Evolutionary conservation across 1,140 invertebrate genomes (phyloP).

Genomic region (Rhyacophila brunnea): DNA sequence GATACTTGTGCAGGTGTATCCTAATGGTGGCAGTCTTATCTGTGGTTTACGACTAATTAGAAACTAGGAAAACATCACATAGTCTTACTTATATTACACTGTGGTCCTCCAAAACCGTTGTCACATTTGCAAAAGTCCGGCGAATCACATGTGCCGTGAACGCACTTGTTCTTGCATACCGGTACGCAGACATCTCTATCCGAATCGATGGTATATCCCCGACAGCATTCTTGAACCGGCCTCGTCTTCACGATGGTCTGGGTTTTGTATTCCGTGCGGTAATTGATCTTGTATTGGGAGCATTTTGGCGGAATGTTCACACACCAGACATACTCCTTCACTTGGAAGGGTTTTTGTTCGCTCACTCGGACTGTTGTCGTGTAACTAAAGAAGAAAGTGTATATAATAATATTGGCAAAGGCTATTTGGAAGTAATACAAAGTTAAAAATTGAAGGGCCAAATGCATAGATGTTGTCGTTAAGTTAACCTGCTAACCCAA

Average conservation of each 20-base stretch:
- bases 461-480: too few relatives aligned
- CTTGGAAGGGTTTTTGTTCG: constrained; percentile 77
- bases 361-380: constrained; percentile 69
- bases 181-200: constrained; percentile 68
- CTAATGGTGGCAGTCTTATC: too few relatives aligned
- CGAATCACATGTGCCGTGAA: constrained; percentile 80
- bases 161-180: constrained; percentile 76
- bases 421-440: too few relatives aligned
- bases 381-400: constrained; percentile 58
- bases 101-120: constrained; percentile 81
- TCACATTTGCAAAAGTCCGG: constrained; percentile 86
- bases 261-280: constrained; percentile 69
- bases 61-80: too few relatives aligned
- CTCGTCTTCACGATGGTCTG: constrained; percentile 70
- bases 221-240: constrained; percentile 82
- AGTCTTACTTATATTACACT: constrained; percentile 85
- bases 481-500: too few relatives aligned
- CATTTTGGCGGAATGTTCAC: constrained; percentile 80
- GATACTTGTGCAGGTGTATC: too few relatives aligned
- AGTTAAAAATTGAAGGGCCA: too few relatives aligned
- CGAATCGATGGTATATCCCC: constrained; percentile 64
- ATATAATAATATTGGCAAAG: not conserved
- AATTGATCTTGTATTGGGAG: constrained; percentile 79
- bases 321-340: constrained; percentile 78
- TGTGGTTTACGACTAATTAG: too few relatives aligned